phyloP scores from a whole-genome alignment of 2,888 invertebrate genomes.

The Tachina fera region DNA sequence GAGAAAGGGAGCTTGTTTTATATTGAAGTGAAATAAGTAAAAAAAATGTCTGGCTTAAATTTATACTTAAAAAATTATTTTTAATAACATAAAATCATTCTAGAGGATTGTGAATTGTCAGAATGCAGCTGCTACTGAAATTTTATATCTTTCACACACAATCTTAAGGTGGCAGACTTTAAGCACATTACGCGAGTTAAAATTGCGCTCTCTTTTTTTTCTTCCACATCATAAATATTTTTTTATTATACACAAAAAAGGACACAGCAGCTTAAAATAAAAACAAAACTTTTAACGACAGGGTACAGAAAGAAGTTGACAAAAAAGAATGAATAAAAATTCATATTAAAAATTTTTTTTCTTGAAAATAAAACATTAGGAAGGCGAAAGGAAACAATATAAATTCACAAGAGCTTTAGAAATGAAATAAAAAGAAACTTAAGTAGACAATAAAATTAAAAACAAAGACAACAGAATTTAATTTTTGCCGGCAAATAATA shows the following conservation, averaged over 20 bases:
- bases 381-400: slow-evolving; percentile 11
- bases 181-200: slow-evolving; percentile 62
- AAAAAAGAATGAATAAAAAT: slow-evolving; percentile 2
- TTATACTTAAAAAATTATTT: neutral
- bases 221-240: neutral
- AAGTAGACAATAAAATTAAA: neutral
- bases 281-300: neutral
- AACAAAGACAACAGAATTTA: neutral
- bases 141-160: neutral
- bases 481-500: too few species aligned
- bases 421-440: slow-evolving; percentile 3
- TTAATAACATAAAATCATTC: neutral
- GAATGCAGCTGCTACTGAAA: slow-evolving; percentile 1
- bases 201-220: neutral
- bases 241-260: slow-evolving; percentile 28
- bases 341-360: neutral
- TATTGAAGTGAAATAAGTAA: too few species aligned
- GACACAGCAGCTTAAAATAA: slow-evolving; percentile 1
- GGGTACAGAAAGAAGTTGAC: slow-evolving; percentile 1
- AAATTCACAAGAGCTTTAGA: slow-evolving; percentile 19
- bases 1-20: neutral
- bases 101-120: neutral
- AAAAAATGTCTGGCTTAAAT: neutral
- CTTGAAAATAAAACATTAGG: slow-evolving; percentile 16
- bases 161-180: slow-evolving; percentile 55